Conservation (phyloP, 2,113 vertebrate genomes). For the Phaetusa simplex region DNA sequence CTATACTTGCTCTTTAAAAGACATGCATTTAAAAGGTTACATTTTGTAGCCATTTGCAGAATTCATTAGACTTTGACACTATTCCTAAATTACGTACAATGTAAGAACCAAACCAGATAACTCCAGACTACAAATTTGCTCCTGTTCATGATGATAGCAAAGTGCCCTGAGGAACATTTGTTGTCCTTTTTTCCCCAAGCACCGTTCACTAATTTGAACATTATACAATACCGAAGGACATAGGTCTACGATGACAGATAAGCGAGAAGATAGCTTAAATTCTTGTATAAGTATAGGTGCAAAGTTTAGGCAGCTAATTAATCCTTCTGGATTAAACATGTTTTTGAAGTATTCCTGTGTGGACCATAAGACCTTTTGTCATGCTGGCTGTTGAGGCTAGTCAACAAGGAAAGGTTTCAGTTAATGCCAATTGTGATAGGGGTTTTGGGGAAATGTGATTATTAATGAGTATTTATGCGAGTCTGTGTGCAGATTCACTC, state of each 20-base stretch:
- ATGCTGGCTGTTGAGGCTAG: background rate
- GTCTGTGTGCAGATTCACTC: background rate
- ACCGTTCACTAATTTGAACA: background rate
- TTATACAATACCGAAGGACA: background rate
- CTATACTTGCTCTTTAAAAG: background rate
- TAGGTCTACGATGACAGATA: background rate
- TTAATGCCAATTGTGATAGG: background rate
- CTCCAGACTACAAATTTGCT: background rate
- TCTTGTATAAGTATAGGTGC: background rate
- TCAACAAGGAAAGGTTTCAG: background rate
- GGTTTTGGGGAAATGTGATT: background rate
- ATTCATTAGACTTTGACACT: background rate
- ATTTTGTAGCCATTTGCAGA: background rate
- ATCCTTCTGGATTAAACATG: background rate
- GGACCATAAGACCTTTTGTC: background rate
- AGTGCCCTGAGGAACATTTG: background rate
- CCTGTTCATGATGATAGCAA: background rate
- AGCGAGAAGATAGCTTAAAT: background rate
- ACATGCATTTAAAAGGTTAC: background rate
- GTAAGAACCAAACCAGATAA: background rate
- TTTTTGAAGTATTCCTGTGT: background rate
- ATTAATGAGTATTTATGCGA: background rate
- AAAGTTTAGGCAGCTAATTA: background rate
- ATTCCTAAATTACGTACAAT: background rate
- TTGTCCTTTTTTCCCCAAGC: fast-evolving